These are phyloP conservation scores for Cerastis leucographa DNA, from an alignment of 2,888 invertebrate species.

Conservation along the genomic window DNA sequence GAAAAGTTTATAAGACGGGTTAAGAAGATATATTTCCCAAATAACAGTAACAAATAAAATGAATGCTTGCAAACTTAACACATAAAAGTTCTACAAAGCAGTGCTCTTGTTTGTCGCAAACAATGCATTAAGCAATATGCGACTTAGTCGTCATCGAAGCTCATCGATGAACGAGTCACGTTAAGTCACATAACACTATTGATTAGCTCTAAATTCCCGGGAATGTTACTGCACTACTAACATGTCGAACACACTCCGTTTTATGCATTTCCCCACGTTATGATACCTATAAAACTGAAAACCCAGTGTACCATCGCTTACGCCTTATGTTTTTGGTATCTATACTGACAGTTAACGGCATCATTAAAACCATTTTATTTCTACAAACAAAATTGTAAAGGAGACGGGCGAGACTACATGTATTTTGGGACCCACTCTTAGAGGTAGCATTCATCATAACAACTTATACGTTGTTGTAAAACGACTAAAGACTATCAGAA, in stretches of 20 bases:
- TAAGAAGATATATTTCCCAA: background rate
- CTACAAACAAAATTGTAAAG: slow-evolving; percentile 56
- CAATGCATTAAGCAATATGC: slow-evolving; percentile 17
- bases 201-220: slow-evolving; percentile 47
- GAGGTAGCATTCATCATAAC: too few species aligned
- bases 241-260: slow-evolving; percentile 42
- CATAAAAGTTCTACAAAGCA: slow-evolving; percentile 2
- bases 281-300: slow-evolving; percentile 52
- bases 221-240: slow-evolving; percentile 31
- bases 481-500: too few species aligned
- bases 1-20: background rate
- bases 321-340: slow-evolving; percentile 45
- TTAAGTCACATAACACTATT: slow-evolving; percentile 37
- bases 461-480: too few species aligned
- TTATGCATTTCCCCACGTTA: slow-evolving; percentile 49
- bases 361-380: slow-evolving; percentile 56
- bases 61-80: background rate
- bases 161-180: slow-evolving; percentile 16
- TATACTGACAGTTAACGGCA: slow-evolving; percentile 43
- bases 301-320: slow-evolving; percentile 35
- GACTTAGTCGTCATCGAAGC: slow-evolving; percentile 12
- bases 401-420: too few species aligned
- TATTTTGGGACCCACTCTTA: too few species aligned
- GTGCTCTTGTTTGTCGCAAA: slow-evolving; percentile 23
- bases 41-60: background rate